Base-by-base conservation (phyloP, 2,113 vertebrate genomes). In the Prunella fulvescens region DNA sequence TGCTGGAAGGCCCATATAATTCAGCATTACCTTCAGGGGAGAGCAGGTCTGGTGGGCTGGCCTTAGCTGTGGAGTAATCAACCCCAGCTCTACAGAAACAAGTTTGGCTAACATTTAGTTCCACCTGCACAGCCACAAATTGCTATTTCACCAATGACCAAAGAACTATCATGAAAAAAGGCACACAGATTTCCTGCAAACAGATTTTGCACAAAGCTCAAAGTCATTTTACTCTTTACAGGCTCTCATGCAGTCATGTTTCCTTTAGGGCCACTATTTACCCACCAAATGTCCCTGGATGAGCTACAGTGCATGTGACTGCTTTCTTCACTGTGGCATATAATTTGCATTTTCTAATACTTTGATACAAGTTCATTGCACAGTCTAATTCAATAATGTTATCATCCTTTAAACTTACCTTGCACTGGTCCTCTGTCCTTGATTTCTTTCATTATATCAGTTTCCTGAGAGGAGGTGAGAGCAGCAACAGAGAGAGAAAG, bases 381-480 rank as follows among this genome's bases (percentile, higher is more conserved):
- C 7, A 33, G 2, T 80, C 42, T 23, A 74, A 74, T 83, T 92
- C 39, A 67, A 33, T 60, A 48, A 76, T 29, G 19, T 39, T n/a
- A 24, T 29, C 35, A 61, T 39, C 33, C 74, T 82, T 74, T 54
- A 90, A 70, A 92, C 20, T 86, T 92, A 92, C 98, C 98, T 98
- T 98, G 98, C 53, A 98, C 98, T 79, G 98, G 98, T 71, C 98
- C 98, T 92, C 97, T 98, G 81, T 97, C 86, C 84, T 96, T 97
- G 35, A 98, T 98, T 98, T 98, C 98, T 95, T 83, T 91, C 98
- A 98, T 98, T 92, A 98, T 98, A 54, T 98, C 95, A 0, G 96
- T 98, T 97, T 98, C 98, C 98, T 98, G 54, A 81, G 17, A 51
- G 20, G 3, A 88, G 13, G 26, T 57, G 45, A 89, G 29, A 62